Percentiles rank a stretch among this genome's conserved stretches.
These are phyloP conservation scores for Pycnomerus fuliginosus DNA, from an alignment of 2,888 invertebrate genomes.

Conservation along the genomic window DNA sequence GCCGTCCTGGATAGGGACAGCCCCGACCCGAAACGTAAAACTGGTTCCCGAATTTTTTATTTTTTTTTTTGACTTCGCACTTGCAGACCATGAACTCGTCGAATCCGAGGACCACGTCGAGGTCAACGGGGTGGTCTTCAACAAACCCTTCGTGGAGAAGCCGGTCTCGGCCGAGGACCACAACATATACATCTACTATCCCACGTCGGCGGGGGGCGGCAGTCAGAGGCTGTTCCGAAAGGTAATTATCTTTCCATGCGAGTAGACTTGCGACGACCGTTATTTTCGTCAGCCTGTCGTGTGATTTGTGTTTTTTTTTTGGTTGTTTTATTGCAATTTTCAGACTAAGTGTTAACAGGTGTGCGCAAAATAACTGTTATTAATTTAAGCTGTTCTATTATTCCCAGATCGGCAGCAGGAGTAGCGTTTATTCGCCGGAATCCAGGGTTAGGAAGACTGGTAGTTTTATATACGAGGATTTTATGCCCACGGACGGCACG, in stretches of 20 bases:
- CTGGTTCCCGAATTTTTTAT: not conserved
- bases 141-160: conserved; percentile 99
- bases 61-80: not conserved
- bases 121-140: conserved; percentile 92
- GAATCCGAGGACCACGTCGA: conserved; percentile 98
- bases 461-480: conserved; percentile 99
- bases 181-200: conserved; percentile 99
- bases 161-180: conserved; percentile 99
- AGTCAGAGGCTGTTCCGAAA: conserved; percentile 97
- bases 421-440: conserved; percentile 97
- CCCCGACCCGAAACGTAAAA: conserved; percentile 84
- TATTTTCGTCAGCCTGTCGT: conserved; percentile 1
- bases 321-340: conserved; percentile 22
- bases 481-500: conserved; percentile 98
- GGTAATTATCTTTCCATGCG: conserved; percentile 56
- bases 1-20: conserved; percentile 95
- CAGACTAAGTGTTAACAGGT: conserved; percentile 35
- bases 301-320: conserved; percentile 9
- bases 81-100: conserved; percentile 82
- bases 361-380: conserved; percentile 27
- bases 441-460: conserved; percentile 95
- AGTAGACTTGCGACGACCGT: not conserved
- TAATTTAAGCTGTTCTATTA: conserved; percentile 36
- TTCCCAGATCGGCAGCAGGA: conserved; percentile 90
- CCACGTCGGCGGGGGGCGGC: conserved; percentile 96